Base-by-base conservation (phyloP, 2,113 vertebrate genomes). In the Greenwoodochromis staneri region DNA sequence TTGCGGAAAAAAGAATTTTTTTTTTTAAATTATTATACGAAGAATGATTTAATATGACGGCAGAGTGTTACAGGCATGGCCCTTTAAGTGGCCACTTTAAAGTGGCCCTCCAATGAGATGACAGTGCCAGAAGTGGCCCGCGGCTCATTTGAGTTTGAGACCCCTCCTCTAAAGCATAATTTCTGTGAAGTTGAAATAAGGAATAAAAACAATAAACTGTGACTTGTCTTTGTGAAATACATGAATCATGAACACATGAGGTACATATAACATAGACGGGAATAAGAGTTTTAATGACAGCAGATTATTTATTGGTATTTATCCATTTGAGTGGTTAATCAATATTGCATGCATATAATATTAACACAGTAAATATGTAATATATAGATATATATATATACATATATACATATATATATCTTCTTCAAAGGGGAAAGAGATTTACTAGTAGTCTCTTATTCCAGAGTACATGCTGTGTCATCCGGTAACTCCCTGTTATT, bases 31-130 rank as follows among this genome's bases (percentile, higher is more conserved):
- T 59, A 31, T 59, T 9, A 59, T 31, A 59, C 0, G 2, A 59
- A 59, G 0, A 31, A 31, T 1, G 0, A 9, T 59, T 59, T 17
- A 31, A 31, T 31, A 17, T 17, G 14, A 59, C 0, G 0, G 5
- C 27, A 59, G 57, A 9, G 57, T 59, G 27, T 59, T 0, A 59
- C 14, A 31, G 27, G 21, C 21, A 21, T 21, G 21, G 12, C 55
- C 14, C 27, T 59, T 59, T 59, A 31, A 59, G 55, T 31, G 27
- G 27, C 55, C 27, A 29, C 55, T 59, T 59, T 17, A 59, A 59
- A 17, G 27, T 59, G 0, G 55, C 55, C 8, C 57, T 31, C 8
- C 27, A 59, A 0, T 59, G 27, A 17, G 5, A 59, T 59, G 27
- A 59, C 57, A 27, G 54, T 0, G 54, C 11, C 54, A 16, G 55